These are phyloP conservation scores for Ashinkailepas kermadecensis DNA, from an alignment of 2,888 invertebrate genomes.

Conservation along the genomic window DNA sequence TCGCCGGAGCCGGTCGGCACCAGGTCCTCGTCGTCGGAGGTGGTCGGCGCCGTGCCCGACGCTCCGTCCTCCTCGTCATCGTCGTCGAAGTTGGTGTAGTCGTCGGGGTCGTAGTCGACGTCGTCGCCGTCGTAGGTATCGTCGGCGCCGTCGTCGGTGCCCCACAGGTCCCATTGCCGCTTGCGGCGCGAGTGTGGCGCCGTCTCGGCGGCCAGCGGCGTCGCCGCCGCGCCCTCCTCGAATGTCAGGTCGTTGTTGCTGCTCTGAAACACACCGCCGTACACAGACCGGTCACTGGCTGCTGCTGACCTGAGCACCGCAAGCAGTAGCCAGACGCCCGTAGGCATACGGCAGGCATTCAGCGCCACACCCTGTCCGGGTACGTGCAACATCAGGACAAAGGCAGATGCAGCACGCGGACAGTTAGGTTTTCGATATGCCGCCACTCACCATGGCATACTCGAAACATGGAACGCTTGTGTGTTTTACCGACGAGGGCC, in stretches of 20 bases:
- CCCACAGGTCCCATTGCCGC: background rate
- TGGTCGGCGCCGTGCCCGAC: background rate
- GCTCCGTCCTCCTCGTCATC: background rate
- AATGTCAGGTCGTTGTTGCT: conserved; percentile 6
- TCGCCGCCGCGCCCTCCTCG: background rate
- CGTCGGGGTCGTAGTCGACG: background rate
- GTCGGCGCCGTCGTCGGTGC: background rate
- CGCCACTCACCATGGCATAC: too few species aligned
- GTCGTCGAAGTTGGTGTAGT: background rate
- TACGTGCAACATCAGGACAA: too few species aligned
- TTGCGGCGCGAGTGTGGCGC: background rate
- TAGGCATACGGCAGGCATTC: too few species aligned
- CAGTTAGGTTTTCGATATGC: background rate
- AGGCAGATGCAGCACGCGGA: background rate
- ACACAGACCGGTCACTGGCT: too few species aligned
- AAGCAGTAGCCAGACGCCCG: too few species aligned
- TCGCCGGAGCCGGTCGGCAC: background rate
- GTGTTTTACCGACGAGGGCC: too few species aligned
- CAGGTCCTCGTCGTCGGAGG: conserved; percentile 1
- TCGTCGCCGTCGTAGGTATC: background rate
- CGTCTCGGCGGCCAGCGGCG: background rate
- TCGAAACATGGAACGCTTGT: too few species aligned
- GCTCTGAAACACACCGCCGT: background rate
- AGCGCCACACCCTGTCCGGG: too few species aligned
- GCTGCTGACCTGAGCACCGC: too few species aligned